Conservation (phyloP, 2,888 invertebrate genomes). For the Ctenicera cuprea region DNA sequence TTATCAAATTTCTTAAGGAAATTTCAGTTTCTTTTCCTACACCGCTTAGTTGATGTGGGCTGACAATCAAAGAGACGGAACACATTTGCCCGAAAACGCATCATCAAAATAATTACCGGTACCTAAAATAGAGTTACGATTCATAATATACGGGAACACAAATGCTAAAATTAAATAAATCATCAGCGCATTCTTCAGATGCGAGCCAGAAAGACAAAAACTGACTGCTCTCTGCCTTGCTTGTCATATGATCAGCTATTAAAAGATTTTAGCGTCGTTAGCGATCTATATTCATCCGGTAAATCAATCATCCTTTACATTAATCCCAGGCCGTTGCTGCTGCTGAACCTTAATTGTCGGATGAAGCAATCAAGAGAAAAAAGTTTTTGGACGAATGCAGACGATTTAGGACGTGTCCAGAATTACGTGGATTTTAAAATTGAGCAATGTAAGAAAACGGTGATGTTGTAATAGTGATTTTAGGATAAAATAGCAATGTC, state of each 20-base stretch:
- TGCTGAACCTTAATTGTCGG: constrained; percentile 7
- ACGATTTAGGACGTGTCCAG: no score
- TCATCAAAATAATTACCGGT: constrained; percentile 59
- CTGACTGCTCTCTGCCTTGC: constrained; percentile 32
- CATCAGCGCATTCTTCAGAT: constrained; percentile 54
- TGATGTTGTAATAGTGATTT: no score
- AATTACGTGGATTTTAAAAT: no score
- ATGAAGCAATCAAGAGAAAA: background rate
- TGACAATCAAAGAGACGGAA: constrained; percentile 57
- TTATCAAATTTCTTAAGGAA: no score
- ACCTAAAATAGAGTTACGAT: constrained; percentile 52
- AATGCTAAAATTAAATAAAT: constrained; percentile 63
- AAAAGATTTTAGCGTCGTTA: constrained; percentile 56
- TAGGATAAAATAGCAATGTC: no score
- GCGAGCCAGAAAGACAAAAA: constrained; percentile 52
- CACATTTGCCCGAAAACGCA: constrained; percentile 60
- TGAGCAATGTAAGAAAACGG: no score
- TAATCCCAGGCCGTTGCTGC: constrained; percentile 29
- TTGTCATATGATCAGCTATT: constrained; percentile 57
- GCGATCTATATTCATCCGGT: constrained; percentile 54
- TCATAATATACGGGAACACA: constrained; percentile 50
- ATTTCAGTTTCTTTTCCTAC: no score
- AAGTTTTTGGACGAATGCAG: background rate
- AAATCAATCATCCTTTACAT: constrained; percentile 53
- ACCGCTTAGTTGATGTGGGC: constrained; percentile 1